Evolutionary conservation across 1,140 invertebrate genomes (phyloP), one percentile per base, ranked within the genome.

Genomic region (Bombus confusus): DNA sequence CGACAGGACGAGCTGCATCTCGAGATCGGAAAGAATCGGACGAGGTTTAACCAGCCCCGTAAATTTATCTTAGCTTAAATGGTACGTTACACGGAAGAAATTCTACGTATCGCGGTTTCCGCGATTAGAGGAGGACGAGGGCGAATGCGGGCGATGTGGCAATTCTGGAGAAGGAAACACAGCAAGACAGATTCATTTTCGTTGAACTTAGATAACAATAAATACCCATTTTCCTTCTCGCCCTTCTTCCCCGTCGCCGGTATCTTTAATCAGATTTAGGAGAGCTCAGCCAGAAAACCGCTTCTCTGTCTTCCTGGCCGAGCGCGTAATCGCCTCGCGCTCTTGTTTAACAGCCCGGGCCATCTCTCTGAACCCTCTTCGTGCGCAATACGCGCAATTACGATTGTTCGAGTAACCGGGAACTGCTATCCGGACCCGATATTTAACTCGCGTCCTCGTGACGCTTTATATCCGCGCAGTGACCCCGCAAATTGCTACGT

Each of bases 251-350:
- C 39, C 34, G 22, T 28, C 13, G 31, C 34, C 39, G 79, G 85
- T 88, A 89, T 89, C 87, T 83, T 76, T 78, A 83, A 88, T 89
- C 87, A 80, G 88, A 89, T 89, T 89, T 82, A 88, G 41, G 57
- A 39, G 28, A 31, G 73, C 76, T 84, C 76, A 57, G 57, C 12
- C 39, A 28, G 64, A 79, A 85, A 80, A 80, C 52, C 71, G 64
- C 22, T 72, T 69, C 28, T 52, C 28, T 31, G 12, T 6, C 31
- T 71, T 12, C 59, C 8, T 59, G 10, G 22, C 34, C 41, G 31
- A 22, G 64, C 57, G 57, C 64, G 34, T 71, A 64, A 52, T 73
- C 28, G 39, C 71, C 37, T 52, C 15, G 62, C 76, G 52, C 71
- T 28, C 72, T 66, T 59, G 25, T 64, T 76, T 66, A 79, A 76